Evolutionary conservation across 1,140 invertebrate species (phyloP).

Genomic region (Pseudomyrmex pallidus): DNA sequence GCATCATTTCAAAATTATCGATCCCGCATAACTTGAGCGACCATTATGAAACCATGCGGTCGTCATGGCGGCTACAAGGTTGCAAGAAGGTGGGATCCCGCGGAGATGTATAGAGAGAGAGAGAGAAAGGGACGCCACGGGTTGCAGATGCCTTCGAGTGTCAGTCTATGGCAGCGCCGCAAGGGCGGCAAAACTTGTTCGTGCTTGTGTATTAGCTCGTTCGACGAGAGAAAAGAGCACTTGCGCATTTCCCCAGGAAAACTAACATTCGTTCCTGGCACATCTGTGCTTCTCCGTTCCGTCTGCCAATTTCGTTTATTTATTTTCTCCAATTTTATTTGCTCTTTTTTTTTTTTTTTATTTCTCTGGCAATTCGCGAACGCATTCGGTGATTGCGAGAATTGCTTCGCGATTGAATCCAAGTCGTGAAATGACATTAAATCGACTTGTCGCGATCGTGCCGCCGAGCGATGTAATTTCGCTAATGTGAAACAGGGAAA

Average conservation of each 20-base stretch:
- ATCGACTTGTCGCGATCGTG: too few species aligned
- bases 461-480: too few species aligned
- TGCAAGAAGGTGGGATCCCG: constrained; percentile 48
- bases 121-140: not conserved
- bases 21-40: constrained; percentile 46
- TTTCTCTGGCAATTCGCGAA: too few species aligned
- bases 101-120: constrained; percentile 26
- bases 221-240: not conserved
- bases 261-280: not conserved
- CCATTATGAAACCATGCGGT: constrained; percentile 53
- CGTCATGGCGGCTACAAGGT: constrained; percentile 58
- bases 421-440: too few species aligned
- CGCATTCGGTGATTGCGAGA: too few species aligned
- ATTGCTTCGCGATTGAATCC: too few species aligned
- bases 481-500: too few species aligned
- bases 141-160: constrained; percentile 41
- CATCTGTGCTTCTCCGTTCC: not conserved
- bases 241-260: not conserved
- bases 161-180: constrained; percentile 47
- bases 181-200: constrained; percentile 42
- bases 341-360: too few species aligned
- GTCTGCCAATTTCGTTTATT: constrained; percentile 1
- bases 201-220: not conserved
- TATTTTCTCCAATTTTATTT: not conserved
- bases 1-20: constrained; percentile 45